Base-by-base conservation (phyloP, 1,140 invertebrate genomes). In the Dufourea novaeangliae region DNA sequence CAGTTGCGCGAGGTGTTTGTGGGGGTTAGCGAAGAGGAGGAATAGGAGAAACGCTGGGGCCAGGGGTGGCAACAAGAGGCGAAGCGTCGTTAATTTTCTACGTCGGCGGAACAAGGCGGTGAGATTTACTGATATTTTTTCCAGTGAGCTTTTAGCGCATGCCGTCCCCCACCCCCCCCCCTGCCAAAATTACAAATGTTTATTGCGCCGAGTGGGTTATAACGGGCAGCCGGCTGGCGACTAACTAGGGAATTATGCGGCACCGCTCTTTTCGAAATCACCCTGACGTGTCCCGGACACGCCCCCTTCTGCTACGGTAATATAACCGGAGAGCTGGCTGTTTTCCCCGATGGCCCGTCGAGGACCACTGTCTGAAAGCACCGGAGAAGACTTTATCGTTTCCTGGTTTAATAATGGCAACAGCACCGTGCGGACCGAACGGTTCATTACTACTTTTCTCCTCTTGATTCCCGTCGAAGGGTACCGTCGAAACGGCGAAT, bases 41-140 rank as follows among this genome's bases (percentile, higher is more conserved):
- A 32, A 1, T 17, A 3, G 22, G 41, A 25, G 29, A 37, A 54
- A 25, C 6, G 29, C 7, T 10, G 12, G 25, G 7, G 1, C 1
- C 14, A 12, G 34, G 5, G 46, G 12, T n/a, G 44, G 75, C 37
- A 71, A 54, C 37, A 56, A 62, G 71, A 76, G 69, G 54, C 77
- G 74, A 85, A 81, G 59, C 74, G 67, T 79, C 83, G 84, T 89
- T 88, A 87, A 89, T 86, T 89, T n/a, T 86, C 71, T 79, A 76
- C 63, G 77, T 77, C 77, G 62, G 50, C 67, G 69, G 76, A 86
- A 83, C 81, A 84, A 83, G 82, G 79, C 73, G 76, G 68, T 44
- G 79, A 82, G 82, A 89, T 89, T 84, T 87, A 86, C 73, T 69
- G 84, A 87, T 86, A 88, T 85, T 87, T 88, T 88, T 87, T 75